phyloP scores from a whole-genome alignment of 2,888 invertebrate species.

The Acanthococcus lagerstroemiae region DNA sequence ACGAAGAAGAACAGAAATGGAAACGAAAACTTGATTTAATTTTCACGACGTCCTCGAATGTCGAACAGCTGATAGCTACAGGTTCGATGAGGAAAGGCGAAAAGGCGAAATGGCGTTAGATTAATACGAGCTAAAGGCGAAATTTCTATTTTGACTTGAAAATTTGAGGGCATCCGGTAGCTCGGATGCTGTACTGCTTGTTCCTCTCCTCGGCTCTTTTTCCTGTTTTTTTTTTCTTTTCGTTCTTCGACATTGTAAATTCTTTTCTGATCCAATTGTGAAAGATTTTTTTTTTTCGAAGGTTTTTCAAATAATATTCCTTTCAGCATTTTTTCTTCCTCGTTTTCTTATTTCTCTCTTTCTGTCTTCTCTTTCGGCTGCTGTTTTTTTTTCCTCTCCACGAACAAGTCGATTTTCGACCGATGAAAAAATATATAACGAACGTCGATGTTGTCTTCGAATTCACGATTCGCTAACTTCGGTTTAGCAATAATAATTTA shows the following conservation, averaged over 20 bases:
- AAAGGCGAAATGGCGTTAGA: too few species aligned
- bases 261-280: neutral
- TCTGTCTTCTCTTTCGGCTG: neutral
- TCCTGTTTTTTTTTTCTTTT: too few species aligned
- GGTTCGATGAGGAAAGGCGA: too few species aligned
- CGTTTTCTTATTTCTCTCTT: neutral
- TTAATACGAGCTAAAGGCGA: too few species aligned
- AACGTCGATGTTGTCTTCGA: slow-evolving; percentile 6
- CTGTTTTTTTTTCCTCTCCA: neutral
- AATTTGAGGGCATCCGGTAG: too few species aligned
- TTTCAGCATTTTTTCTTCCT: neutral
- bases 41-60: too few species aligned
- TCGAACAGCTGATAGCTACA: too few species aligned
- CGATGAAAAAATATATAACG: slow-evolving; percentile 9
- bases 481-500: slow-evolving; percentile 3
- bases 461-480: slow-evolving; percentile 7
- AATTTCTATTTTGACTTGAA: too few species aligned
- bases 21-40: too few species aligned
- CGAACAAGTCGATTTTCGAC: slow-evolving; percentile 11
- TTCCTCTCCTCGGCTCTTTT: too few species aligned
- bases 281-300: neutral
- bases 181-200: too few species aligned
- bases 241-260: neutral
- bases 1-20: too few species aligned
- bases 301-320: slow-evolving; percentile 1